Evolutionary conservation across 2,888 invertebrate genomes (phyloP), one percentile per base, ranked within the genome.

Genomic region (Automeris io): DNA sequence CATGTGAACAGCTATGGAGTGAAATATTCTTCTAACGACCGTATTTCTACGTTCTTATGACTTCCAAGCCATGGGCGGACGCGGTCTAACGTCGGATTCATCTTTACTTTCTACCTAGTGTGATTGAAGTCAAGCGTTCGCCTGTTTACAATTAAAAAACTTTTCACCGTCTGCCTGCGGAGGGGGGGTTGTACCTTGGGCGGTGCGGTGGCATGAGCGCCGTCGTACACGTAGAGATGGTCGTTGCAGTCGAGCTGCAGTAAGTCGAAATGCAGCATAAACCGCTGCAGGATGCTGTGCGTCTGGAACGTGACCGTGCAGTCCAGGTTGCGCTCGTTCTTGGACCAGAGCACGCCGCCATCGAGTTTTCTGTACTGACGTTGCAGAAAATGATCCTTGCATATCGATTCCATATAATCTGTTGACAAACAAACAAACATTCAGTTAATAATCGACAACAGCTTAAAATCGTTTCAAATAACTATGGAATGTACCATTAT

Each of bases 301-400:
- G 97, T 97, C 87, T 96, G 96, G 85, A 96, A 97, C 46, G 96
- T 97, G 73, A 96, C 93, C 61, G 94, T 92, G 88, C 97, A 97
- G 85, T 96, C 94, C 65, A 96, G 88, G 76, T 96, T 95, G 51
- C 95, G 89, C 82, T 97, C 96, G 80, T 95, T 96, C 71, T 95
- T 92, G 16, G 96, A 96, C 88, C 92, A 94, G 39, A 97, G 89
- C 41, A 96, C 93, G 6, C 96, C 96, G 26, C 96, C 96, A 70
- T 97, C 96, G 59, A 96, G 92, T 86, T 96, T 96, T 49, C 95
- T 90, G 85, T 96, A 96, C 61, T 96, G 90, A 51, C 95, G 93
- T 70, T 94, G 95, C 48, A 95, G 90, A 77, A 94, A 95, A 79
- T 95, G 93, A 77, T 93, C 94, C 87, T 95, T 95, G 90, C 96